phyloP scores from a whole-genome alignment of 2,113 vertebrate species.

The Panurus biarmicus region DNA sequence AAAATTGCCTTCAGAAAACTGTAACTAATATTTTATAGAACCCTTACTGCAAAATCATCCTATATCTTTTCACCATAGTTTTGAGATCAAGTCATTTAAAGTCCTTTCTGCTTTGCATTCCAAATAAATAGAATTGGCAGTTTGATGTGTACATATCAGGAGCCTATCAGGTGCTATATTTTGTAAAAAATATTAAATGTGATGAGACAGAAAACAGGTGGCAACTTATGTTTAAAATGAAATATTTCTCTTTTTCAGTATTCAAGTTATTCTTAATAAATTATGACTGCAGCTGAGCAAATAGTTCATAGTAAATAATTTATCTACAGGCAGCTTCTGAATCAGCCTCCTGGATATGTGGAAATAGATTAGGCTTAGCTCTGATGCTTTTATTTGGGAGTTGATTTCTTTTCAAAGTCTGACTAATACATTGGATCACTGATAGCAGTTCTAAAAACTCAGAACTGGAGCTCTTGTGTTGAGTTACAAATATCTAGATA shows the following conservation, averaged over 20 bases:
- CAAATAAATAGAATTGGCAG: background rate
- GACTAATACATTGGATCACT: background rate
- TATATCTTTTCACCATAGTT: background rate
- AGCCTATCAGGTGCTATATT: background rate
- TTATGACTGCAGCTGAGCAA: constrained; percentile 24
- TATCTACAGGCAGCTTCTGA: background rate
- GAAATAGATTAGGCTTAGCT: background rate
- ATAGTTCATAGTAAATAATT: constrained; percentile 29
- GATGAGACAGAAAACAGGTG: background rate
- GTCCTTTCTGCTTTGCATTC: background rate
- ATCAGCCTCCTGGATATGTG: background rate
- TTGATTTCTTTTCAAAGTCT: constrained; percentile 17
- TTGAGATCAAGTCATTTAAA: background rate
- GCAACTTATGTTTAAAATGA: background rate
- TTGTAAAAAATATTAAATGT: background rate
- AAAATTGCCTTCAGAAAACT: background rate
- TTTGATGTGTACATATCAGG: no score
- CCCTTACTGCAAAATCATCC: background rate
- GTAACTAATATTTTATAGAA: background rate
- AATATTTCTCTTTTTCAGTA: background rate
- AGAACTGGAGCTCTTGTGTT: background rate
- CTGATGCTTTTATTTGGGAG: background rate
- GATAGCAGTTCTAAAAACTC: background rate
- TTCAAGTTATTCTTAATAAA: constrained; percentile 3
- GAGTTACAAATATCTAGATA: background rate